phyloP scores from a whole-genome alignment of 2,797 vertebrate genomes.

The Thalassophryne amazonica region DNA sequence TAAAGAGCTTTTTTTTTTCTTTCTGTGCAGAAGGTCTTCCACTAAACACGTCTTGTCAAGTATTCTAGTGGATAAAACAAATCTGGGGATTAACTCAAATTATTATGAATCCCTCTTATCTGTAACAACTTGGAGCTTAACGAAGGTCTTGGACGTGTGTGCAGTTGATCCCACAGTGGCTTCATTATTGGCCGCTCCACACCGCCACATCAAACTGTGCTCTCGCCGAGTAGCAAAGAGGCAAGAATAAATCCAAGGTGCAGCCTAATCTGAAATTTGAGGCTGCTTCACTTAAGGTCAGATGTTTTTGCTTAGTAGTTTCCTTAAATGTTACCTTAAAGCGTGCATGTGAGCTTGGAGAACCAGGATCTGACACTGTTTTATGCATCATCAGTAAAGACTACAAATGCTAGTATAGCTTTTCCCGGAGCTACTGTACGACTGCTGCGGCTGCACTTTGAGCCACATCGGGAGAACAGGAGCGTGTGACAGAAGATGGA shows the following conservation, averaged over 20 bases:
- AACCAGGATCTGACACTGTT: no score
- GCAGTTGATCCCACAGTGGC: neutral
- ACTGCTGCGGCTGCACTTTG: slow-evolving; percentile 19
- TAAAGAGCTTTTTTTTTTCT: neutral
- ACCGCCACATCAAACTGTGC: neutral
- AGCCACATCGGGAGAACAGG: slow-evolving; percentile 25
- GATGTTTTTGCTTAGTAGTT: slow-evolving; percentile 12
- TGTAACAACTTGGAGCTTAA: neutral
- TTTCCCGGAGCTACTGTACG: slow-evolving; percentile 17
- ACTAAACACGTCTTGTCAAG: neutral
- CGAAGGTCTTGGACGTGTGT: neutral
- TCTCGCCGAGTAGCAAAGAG: slow-evolving; percentile 9
- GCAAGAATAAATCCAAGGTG: neutral
- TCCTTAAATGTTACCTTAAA: slow-evolving; percentile 18
- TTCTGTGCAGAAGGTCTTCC: neutral
- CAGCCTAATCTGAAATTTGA: slow-evolving; percentile 8
- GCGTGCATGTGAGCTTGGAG: slow-evolving; percentile 32
- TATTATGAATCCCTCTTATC: slow-evolving; percentile 12
- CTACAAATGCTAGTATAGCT: no score
- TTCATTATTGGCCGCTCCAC: neutral
- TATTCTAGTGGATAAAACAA: neutral
- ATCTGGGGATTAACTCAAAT: slow-evolving; percentile 15
- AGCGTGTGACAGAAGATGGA: neutral
- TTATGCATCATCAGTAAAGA: no score
- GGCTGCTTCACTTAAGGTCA: slow-evolving; percentile 26